Evolutionary conservation across 1,140 invertebrate species (phyloP), one percentile per base, ranked within the genome.

Genomic region (Cydia splendana): DNA sequence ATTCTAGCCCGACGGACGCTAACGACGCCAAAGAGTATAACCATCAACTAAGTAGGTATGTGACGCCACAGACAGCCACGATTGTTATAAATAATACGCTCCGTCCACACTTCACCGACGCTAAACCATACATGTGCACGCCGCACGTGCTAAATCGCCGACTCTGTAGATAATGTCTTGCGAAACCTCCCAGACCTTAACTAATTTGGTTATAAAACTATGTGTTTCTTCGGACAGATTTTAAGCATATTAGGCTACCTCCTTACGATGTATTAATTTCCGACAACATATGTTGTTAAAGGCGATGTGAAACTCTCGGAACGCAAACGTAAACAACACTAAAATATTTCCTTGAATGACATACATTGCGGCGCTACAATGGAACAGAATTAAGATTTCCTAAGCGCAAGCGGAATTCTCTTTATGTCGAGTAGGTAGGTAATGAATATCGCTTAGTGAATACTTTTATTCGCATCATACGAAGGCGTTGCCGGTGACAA

Each of bases 11-110:
- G 18, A 62, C 57, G 57, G 20, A 62, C 20, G 20, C 57, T 62
- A 62, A 24, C 57, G 57, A 62, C 57, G 20, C 57, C 57, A 62
- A 62, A 62, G 57, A 62, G 18, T 24, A 53, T 53, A 24, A n/a
- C 53, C 53, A 57, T 57, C 53, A 57, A n/a, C 20, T 62, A 62
- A 62, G 57, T 62, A 62, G 57, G 57, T 62, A 62, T 62, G 20
- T 24, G 67, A 71, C 38, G 67, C 38, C 67, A 71, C 67, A 71
- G 67, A 42, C 67, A 38, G 67, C 30, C 34, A 42, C 67, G 67
- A 42, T 71, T 71, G 67, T 71, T 71, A 71, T 71, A 38, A 71
- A 71, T 71, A 71, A 71, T 71, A 71, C 67, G 34, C 67, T 62
- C 57, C 20, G 20, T 62, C 57, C 67, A 38, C 67, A 38, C 34